phyloP scores from a whole-genome alignment of 2,113 vertebrate species.

The Xyrauchen texanus region DNA sequence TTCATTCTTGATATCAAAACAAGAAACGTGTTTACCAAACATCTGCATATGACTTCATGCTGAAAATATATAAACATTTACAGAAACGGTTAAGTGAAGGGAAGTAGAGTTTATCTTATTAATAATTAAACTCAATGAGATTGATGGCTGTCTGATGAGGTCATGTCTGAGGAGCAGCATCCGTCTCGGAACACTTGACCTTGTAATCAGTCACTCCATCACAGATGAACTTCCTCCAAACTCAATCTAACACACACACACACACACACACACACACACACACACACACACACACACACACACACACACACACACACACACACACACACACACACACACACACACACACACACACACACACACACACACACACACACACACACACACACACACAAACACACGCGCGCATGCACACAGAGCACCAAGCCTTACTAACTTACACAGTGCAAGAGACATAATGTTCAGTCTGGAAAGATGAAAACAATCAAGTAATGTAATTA shows the following conservation, averaged over 20 bases:
- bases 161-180: constrained; percentile 1
- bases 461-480: neutral
- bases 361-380: neutral
- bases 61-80: neutral
- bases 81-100: neutral
- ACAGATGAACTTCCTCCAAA: constrained; percentile 17
- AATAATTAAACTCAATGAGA: constrained; percentile 3
- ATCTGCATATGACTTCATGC: neutral
- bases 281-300: too few relatives aligned
- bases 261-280: neutral
- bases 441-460: constrained; percentile 8
- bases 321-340: neutral
- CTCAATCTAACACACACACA: constrained; percentile 3
- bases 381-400: neutral
- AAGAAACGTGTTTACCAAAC: neutral
- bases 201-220: constrained; percentile 19
- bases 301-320: neutral
- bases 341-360: neutral
- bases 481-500: neutral
- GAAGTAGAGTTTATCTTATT: neutral
- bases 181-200: constrained; percentile 13
- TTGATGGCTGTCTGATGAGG: neutral
- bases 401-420: too few relatives aligned
- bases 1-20: too few relatives aligned
- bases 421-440: neutral